Conservation (phyloP, 2,888 invertebrate species). For the Melieria crassipennis region DNA sequence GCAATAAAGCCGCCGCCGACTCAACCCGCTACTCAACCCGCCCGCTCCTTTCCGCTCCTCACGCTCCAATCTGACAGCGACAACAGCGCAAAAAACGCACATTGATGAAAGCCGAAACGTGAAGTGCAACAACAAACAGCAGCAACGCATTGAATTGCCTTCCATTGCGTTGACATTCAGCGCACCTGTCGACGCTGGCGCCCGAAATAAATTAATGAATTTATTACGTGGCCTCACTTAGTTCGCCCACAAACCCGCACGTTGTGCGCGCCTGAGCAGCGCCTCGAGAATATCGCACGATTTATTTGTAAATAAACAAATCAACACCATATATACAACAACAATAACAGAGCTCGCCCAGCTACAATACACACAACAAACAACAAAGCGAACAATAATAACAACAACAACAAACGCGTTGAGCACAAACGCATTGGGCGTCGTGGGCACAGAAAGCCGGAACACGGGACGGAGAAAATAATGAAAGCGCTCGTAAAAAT, state of each 20-base stretch:
- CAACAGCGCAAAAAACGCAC: too few species aligned
- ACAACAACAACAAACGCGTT: constrained; percentile 2
- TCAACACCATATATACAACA: constrained; percentile 18
- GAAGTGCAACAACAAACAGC: too few species aligned
- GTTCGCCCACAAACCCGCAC: constrained; percentile 14
- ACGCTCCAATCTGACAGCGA: too few species aligned
- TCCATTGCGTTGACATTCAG: not conserved
- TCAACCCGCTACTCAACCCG: too few species aligned
- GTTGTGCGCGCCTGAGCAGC: constrained; percentile 29
- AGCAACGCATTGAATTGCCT: not conserved
- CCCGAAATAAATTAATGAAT: constrained; percentile 28
- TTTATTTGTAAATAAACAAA: constrained; percentile 37
- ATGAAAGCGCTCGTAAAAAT: constrained; percentile 21
- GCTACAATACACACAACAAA: not conserved
- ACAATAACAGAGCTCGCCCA: too few species aligned
- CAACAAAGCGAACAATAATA: constrained; percentile 5
- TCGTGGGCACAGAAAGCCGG: too few species aligned
- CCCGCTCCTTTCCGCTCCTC: too few species aligned
- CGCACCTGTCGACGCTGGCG: constrained; percentile 10
- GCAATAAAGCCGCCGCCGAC: too few species aligned
- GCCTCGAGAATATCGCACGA: constrained; percentile 37
- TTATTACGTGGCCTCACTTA: constrained; percentile 25
- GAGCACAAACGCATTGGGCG: not conserved
- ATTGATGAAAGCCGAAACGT: too few species aligned
- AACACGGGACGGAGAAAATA: not conserved